Percentiles rank a stretch among this genome's conserved stretches.
Conservation (phyloP, 1,140 invertebrate genomes). For the Papilio glaucus region DNA sequence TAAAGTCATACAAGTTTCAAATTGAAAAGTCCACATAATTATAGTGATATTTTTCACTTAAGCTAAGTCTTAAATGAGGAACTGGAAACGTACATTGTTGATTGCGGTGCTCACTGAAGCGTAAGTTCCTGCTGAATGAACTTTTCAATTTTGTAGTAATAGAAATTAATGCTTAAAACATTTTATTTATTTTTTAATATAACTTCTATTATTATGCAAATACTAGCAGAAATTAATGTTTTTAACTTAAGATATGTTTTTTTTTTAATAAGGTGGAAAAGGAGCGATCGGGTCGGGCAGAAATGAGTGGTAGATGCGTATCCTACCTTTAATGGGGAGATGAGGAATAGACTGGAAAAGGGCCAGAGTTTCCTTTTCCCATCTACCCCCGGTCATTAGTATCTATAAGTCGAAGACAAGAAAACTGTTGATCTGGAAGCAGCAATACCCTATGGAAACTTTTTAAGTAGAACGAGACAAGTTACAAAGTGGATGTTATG, state of each 20-base stretch:
- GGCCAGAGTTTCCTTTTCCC: too few relatives aligned
- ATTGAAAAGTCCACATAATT: not conserved
- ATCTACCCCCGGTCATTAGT: too few relatives aligned
- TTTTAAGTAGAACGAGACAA: too few relatives aligned
- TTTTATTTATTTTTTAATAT: not conserved
- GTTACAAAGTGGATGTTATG: too few relatives aligned
- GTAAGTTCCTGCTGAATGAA: conserved; percentile 29
- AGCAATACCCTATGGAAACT: too few relatives aligned
- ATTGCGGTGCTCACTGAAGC: conserved; percentile 27
- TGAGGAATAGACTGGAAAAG: too few relatives aligned
- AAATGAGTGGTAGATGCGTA: too few relatives aligned
- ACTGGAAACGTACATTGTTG: conserved; percentile 23
- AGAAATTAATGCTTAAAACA: conserved; percentile 18
- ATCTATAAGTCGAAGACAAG: too few relatives aligned
- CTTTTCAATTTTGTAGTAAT: conserved; percentile 33
- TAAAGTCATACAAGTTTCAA: not conserved
- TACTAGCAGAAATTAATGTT: not conserved
- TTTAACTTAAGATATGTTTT: not conserved
- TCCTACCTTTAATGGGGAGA: too few relatives aligned
- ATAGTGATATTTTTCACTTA: conserved; percentile 19
- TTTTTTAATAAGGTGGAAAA: too few relatives aligned
- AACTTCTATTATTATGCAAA: not conserved
- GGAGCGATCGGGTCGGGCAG: too few relatives aligned
- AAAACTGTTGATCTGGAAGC: too few relatives aligned
- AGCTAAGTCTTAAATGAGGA: conserved; percentile 15